Base-by-base conservation (phyloP, 1,140 invertebrate genomes). In the Choristoneura fumiferana region DNA sequence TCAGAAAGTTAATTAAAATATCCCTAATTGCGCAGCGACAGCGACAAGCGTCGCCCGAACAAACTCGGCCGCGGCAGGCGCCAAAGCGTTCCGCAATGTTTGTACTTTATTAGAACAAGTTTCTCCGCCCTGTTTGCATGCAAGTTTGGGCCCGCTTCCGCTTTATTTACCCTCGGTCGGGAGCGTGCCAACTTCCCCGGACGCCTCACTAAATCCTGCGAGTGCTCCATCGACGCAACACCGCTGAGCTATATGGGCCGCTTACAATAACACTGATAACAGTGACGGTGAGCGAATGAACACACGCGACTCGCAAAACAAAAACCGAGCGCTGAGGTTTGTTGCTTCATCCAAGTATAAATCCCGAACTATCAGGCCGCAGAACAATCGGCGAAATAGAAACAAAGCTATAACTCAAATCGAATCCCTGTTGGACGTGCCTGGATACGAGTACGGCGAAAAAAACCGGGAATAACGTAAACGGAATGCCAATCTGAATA, bases 1-100 rank as follows among this genome's bases (percentile, higher is more conserved):
- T 64, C 58, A 55, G 69, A 77, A 81, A 85, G 82, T 83, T 84
- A 84, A 85, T 87, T 80, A 83, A 82, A 85, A 83, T 78, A 71
- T 78, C 73, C 72, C 68, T 55, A 49, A 87, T 84, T 81, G 76
- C 69, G 65, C 63, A 63, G 56, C 66, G 71, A 65, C 71, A 65
- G 66, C 67, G 65, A 67, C 65, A 71, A 69, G 62, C 65, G 45
- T 35, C 54, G 62, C 59, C 35, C 45, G 57, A 71, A 66, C 65
- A 69, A 75, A 67, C 67, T 64, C 52, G 58, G 52, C 66, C 70
- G 65, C 62, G 73, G 73, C 74, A 80, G 75, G 76, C 81, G 76
- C 80, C 79, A 81, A 77, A 49, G 37, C 67, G 67, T 65, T 65
- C 75, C 74, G 65, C 78, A 81, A 72, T 84, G 77, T 87, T 84